These are phyloP conservation scores for Falcunculus frontatus DNA, from an alignment of 2,113 vertebrate genomes.

Conservation along the genomic window DNA sequence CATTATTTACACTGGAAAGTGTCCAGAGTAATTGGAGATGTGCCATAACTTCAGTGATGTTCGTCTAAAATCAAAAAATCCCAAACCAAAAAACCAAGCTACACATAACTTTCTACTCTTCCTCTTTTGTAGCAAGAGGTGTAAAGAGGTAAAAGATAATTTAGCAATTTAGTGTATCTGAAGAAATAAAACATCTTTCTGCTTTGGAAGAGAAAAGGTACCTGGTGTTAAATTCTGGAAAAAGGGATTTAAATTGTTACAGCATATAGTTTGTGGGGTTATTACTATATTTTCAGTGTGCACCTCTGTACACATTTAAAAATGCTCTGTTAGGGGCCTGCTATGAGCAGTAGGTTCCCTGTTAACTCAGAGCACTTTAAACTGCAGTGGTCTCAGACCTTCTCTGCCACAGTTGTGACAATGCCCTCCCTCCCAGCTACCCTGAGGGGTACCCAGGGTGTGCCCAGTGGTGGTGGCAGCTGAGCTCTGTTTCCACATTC, in stretches of 20 bases:
- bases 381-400: fast-evolving
- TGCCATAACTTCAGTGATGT: background rate
- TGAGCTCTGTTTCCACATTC: fast-evolving
- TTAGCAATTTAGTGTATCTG: background rate
- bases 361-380: background rate
- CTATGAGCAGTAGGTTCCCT: background rate
- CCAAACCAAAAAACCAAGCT: background rate
- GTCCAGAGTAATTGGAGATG: background rate
- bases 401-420: fast-evolving
- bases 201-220: background rate
- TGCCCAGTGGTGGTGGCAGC: background rate
- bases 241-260: background rate
- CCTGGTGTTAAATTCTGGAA: background rate
- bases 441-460: fast-evolving
- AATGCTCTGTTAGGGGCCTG: background rate
- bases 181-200: background rate
- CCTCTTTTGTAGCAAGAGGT: background rate
- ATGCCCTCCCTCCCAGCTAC: fast-evolving
- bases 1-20: background rate
- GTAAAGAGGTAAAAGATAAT: background rate
- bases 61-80: background rate
- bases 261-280: background rate
- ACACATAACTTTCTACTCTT: background rate
- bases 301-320: background rate
- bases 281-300: background rate